phyloP scores from a whole-genome alignment of 2,797 vertebrate species.

The Microcaecilia unicolor region DNA sequence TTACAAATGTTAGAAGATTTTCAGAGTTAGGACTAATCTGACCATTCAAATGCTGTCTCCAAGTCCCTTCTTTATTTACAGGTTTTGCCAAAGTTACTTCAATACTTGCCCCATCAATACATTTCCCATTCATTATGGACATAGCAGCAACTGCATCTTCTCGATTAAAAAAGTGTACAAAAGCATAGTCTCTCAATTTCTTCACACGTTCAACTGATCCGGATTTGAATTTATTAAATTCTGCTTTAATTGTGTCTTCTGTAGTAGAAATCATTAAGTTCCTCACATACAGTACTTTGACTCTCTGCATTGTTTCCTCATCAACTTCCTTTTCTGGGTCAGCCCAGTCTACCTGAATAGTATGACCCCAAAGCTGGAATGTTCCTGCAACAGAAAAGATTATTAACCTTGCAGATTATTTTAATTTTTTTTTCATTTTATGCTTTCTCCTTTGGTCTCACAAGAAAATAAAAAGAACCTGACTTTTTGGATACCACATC shows the following conservation, averaged over 20 bases:
- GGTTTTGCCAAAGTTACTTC: conserved; percentile 85
- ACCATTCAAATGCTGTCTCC: conserved; percentile 49
- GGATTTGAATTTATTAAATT: conserved; percentile 79
- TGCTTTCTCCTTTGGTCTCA: no score
- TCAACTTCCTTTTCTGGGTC: conserved; percentile 85
- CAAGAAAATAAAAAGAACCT: no score
- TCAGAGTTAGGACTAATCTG: conserved; percentile 48
- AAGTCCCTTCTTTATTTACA: conserved; percentile 56
- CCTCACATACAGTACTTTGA: conserved; percentile 77
- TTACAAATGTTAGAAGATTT: conserved; percentile 48
- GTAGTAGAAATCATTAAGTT: conserved; percentile 84
- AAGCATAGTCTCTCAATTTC: conserved; percentile 87
- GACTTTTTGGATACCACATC: no score
- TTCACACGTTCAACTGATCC: conserved; percentile 85
- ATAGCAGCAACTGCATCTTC: conserved; percentile 78
- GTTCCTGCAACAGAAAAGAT: no score
- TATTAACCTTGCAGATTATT: no score
- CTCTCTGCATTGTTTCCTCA: conserved; percentile 84
- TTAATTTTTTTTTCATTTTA: no score
- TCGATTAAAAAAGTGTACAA: conserved; percentile 80
- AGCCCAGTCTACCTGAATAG: conserved; percentile 90
- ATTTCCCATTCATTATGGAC: conserved; percentile 71
- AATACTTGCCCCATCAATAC: conserved; percentile 74
- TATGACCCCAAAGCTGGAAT: conserved; percentile 81
- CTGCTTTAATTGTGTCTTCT: conserved; percentile 75